phyloP scores from a whole-genome alignment of 2,888 invertebrate genomes.

The Perdita meconis region DNA sequence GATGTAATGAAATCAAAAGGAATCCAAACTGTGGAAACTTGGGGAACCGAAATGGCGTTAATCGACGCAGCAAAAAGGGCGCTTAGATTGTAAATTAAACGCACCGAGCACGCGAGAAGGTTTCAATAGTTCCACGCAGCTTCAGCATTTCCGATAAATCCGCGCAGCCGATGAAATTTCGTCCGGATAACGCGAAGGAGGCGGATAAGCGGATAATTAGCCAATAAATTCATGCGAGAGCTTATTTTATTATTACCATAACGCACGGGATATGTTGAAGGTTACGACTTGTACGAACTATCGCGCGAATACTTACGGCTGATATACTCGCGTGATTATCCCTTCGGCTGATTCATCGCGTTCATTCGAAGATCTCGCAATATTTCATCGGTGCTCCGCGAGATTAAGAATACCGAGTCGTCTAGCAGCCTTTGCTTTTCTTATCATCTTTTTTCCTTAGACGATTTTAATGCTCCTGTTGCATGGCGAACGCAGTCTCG shows the following conservation, averaged over 20 bases:
- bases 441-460: background rate
- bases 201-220: slow-evolving; percentile 51
- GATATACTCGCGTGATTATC: slow-evolving; percentile 58
- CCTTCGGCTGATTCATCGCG: slow-evolving; percentile 55
- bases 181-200: slow-evolving; percentile 9
- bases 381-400: slow-evolving; percentile 31
- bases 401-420: slow-evolving; percentile 25
- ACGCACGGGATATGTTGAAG: slow-evolving; percentile 49
- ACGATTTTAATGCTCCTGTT: background rate
- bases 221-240: slow-evolving; percentile 50
- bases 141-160: slow-evolving; percentile 40
- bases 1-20: background rate
- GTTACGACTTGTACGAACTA: slow-evolving; percentile 34
- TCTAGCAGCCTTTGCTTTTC: background rate
- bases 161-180: slow-evolving; percentile 14
- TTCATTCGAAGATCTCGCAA: slow-evolving; percentile 31
- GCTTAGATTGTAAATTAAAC: slow-evolving; percentile 15
- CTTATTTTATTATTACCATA: slow-evolving; percentile 61
- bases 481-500: background rate
- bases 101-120: slow-evolving; percentile 17
- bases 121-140: background rate
- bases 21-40: background rate
- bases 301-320: slow-evolving; percentile 45
- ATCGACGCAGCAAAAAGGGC: slow-evolving; percentile 19
- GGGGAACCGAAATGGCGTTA: background rate